Conservation (phyloP, 1,140 invertebrate species). For the Theocolax elegans region DNA sequence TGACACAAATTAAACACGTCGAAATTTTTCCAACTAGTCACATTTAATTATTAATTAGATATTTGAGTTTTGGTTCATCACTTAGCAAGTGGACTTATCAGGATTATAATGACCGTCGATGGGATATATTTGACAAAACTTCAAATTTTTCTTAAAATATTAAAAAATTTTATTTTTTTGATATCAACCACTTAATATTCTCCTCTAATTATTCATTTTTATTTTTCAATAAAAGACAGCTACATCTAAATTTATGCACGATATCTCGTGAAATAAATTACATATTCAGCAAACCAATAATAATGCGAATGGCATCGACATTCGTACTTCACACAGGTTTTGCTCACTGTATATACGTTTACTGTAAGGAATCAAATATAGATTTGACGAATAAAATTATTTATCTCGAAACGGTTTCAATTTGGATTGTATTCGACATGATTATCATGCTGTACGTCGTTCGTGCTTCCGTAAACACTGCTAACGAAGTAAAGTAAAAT, state of each 20-base stretch:
- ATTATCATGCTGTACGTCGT: not conserved
- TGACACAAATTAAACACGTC: too few relatives aligned
- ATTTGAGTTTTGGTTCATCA: too few relatives aligned
- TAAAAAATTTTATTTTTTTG: too few relatives aligned
- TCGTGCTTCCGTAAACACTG: not conserved
- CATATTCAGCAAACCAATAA: conserved; percentile 44
- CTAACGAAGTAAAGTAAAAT: not conserved
- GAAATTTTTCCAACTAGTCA: too few relatives aligned
- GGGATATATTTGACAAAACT: too few relatives aligned
- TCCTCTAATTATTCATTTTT: too few relatives aligned
- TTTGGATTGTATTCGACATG: not conserved
- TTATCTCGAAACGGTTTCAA: not conserved
- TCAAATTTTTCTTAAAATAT: too few relatives aligned
- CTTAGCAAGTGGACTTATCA: too few relatives aligned
- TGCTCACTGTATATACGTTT: conserved; percentile 24
- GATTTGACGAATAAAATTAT: not conserved
- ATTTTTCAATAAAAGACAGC: conserved; percentile 40
- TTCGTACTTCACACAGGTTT: conserved; percentile 40
- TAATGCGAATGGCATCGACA: conserved; percentile 36
- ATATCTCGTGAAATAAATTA: conserved; percentile 40
- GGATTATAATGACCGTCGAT: too few relatives aligned
- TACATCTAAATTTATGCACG: conserved; percentile 47
- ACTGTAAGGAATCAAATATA: not conserved
- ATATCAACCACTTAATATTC: too few relatives aligned
- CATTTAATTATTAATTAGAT: too few relatives aligned